These are phyloP conservation scores for Denticeps clupeoides DNA, from an alignment of 2,797 vertebrate genomes.

Conservation along the genomic window DNA sequence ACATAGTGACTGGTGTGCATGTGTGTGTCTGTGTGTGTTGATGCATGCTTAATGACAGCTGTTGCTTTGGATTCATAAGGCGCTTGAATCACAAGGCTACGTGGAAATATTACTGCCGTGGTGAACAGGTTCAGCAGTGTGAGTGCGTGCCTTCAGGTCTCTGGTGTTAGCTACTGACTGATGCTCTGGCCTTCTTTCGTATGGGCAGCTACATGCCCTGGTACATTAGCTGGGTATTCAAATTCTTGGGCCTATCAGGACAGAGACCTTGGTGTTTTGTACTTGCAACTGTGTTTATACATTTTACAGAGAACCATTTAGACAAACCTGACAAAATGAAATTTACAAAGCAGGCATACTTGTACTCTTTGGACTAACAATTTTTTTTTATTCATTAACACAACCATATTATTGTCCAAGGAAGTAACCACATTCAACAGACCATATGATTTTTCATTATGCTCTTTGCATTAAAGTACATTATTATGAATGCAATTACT, in stretches of 20 bases:
- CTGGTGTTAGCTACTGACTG: conserved; percentile 33
- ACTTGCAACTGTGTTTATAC: too few relatives aligned
- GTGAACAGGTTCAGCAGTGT: conserved; percentile 24
- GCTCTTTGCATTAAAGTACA: too few relatives aligned
- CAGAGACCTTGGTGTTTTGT: conserved; percentile 42
- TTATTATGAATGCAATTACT: too few relatives aligned
- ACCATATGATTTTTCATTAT: too few relatives aligned
- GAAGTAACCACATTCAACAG: too few relatives aligned
- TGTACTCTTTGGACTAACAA: too few relatives aligned
- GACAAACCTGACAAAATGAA: too few relatives aligned
- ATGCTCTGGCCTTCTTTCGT: conserved; percentile 38
- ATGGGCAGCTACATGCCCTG: conserved; percentile 32
- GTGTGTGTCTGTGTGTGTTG: background rate
- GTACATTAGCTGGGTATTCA: conserved; percentile 34
- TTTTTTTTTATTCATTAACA: too few relatives aligned
- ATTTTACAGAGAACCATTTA: too few relatives aligned
- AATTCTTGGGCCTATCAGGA: conserved; percentile 47
- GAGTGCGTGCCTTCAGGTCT: conserved; percentile 30
- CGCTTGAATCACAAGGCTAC: background rate
- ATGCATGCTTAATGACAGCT: background rate
- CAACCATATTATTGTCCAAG: too few relatives aligned
- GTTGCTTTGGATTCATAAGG: conserved; percentile 6
- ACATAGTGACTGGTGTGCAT: background rate
- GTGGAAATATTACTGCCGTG: background rate
- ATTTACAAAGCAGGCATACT: too few relatives aligned